Evolutionary conservation across 2,797 vertebrate genomes (phyloP).

Genomic region (Synaphobranchus kaupii): DNA sequence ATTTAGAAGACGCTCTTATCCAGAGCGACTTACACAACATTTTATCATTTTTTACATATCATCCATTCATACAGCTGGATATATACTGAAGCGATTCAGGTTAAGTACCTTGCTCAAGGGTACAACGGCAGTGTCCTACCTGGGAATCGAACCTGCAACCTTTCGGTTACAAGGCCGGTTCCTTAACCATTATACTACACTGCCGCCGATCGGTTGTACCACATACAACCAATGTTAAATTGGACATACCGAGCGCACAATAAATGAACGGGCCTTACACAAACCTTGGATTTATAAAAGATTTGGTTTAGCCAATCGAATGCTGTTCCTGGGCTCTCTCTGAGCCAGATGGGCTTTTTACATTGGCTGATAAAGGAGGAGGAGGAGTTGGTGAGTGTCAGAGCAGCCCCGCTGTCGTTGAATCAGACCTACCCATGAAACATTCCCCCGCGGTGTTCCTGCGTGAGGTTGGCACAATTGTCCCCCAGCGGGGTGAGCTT

Average conservation of each 20-base stretch:
- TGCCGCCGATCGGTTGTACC: too few species aligned
- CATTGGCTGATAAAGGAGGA: background rate
- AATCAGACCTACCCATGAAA: background rate
- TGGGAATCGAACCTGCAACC: too few species aligned
- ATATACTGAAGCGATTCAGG: too few species aligned
- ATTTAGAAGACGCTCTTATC: too few species aligned
- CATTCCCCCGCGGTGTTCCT: background rate
- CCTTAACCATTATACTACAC: too few species aligned
- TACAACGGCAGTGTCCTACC: too few species aligned
- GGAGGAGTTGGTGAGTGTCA: background rate
- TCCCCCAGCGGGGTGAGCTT: constrained; percentile 35
- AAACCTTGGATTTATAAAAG: too few species aligned
- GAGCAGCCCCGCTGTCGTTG: background rate
- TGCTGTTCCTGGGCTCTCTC: background rate
- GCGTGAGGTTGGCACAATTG: background rate
- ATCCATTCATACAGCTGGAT: too few species aligned
- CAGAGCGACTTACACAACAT: too few species aligned
- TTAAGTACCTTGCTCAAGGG: too few species aligned
- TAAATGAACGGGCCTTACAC: background rate
- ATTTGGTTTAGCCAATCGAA: background rate
- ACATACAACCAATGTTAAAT: background rate
- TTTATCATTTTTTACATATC: background rate
- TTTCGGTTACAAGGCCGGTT: too few species aligned
- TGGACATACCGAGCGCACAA: background rate
- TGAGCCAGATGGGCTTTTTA: background rate